Evolutionary conservation across 2,888 invertebrate species (phyloP).

Genomic region (Plusia festucae): DNA sequence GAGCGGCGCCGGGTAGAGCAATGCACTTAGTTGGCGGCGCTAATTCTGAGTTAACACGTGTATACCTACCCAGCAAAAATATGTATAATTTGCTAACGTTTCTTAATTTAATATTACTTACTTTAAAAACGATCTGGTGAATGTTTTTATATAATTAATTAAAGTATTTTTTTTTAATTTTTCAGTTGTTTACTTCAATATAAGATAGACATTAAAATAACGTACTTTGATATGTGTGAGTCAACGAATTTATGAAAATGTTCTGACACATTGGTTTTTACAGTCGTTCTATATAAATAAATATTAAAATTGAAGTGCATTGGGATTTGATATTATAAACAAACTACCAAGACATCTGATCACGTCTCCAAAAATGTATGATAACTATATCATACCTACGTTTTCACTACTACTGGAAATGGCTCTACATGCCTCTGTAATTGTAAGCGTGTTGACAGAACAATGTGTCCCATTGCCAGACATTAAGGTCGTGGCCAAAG

Average conservation of each 20-base stretch:
- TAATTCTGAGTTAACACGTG: constrained; percentile 49
- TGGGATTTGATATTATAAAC: no score
- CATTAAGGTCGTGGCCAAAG: constrained; percentile 26
- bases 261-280: neutral
- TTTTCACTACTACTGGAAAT: neutral
- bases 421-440: neutral
- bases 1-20: constrained; percentile 55
- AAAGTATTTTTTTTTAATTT: no score
- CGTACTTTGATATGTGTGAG: neutral
- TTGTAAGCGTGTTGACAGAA: neutral
- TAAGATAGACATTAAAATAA: neutral
- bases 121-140: no score
- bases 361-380: no score
- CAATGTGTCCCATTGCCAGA: constrained; percentile 11
- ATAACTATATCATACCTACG: no score
- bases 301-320: no score
- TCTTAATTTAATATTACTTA: no score
- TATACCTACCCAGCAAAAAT: constrained; percentile 6
- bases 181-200: no score
- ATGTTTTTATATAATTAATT: no score
- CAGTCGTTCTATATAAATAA: neutral
- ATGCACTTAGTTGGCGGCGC: constrained; percentile 52
- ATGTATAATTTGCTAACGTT: no score
- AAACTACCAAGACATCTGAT: no score
- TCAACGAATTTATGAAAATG: neutral